A percentile compares a stretch with the other conserved stretches of the same genome.
phyloP scores from a whole-genome alignment of 2,888 invertebrate species.

The Acronicta aceris region DNA sequence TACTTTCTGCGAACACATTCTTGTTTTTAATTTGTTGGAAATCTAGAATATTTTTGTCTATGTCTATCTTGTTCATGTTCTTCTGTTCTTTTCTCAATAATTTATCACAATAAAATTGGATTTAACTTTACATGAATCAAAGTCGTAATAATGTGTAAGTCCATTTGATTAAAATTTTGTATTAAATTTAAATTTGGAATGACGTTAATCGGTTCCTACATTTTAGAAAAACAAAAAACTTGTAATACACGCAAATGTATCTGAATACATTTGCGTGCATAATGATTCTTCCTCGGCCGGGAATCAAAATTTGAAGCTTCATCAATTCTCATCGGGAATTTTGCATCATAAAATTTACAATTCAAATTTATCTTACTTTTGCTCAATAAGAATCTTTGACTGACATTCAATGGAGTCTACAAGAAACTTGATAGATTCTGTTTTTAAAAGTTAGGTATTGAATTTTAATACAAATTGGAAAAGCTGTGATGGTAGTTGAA shows the following conservation, averaged over 20 bases:
- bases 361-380: slow-evolving; percentile 20
- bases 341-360: slow-evolving; percentile 25
- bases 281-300: not conserved
- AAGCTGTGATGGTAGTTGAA: not conserved
- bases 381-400: not conserved
- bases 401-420: not conserved
- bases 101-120: not conserved
- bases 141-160: no score
- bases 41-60: not conserved
- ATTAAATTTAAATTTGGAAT: no score
- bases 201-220: no score
- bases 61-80: not conserved
- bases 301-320: slow-evolving; percentile 10
- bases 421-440: not conserved
- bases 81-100: not conserved
- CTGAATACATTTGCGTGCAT: not conserved
- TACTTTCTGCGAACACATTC: not conserved
- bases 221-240: no score
- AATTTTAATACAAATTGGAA: not conserved
- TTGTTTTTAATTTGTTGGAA: slow-evolving; percentile 1
- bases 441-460: not conserved
- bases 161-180: no score
- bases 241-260: no score
- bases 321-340: slow-evolving; percentile 19
- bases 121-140: no score